Base-by-base conservation (phyloP, 2,888 invertebrate species). In the Lasioglossum oenotherae region DNA sequence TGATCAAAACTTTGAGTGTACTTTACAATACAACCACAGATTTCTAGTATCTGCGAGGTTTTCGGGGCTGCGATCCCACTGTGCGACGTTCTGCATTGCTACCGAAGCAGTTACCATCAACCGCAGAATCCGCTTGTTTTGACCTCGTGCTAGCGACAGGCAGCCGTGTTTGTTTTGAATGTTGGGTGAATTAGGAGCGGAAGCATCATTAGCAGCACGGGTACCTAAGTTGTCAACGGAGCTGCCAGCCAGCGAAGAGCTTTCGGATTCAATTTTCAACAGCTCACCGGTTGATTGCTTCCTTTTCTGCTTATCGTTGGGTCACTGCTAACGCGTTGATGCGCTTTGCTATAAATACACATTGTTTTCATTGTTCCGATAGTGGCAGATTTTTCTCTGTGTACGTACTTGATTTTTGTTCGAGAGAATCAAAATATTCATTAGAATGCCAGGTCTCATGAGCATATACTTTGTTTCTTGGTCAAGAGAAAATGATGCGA, bases 401-500 rank as follows among this genome's bases (percentile, higher is more conserved):
- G 3, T 53, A 8, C 19, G 3, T 53, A 2, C 23, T 23, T 23
- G 0, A 23, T 49, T 23, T 23, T n/a, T 53, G 4, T 44, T 14
- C 14, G 0, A 44, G 44, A 44, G 4, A 44, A 44, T 16, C 14
- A 46, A 46, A 46, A 46, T 23, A 23, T 35, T 38, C 38, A 4
- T 46, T 23, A 67, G 14, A 64, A 14, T 12, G 23, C 46, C 6
- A 16, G n/a, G 4, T 38, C 44, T 82, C 76, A 38, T 76, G 49
- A 82, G 73, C 76, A 60, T 72, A 64, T 49, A 44, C 53, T 72
- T 73, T 53, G 57, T 57, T 72, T 31, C 6, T 19, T 1, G 16
- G 19, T 0, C 12, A 4, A 23, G 35, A n/a, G 64, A 67, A 83
- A 82, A 73, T 64, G 72, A 76, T 19, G 69, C 71, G 49, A 57